Percentiles rank a stretch among this genome's conserved stretches.
Conservation (phyloP, 2,888 invertebrate species). For the Invenusta paracnida region DNA sequence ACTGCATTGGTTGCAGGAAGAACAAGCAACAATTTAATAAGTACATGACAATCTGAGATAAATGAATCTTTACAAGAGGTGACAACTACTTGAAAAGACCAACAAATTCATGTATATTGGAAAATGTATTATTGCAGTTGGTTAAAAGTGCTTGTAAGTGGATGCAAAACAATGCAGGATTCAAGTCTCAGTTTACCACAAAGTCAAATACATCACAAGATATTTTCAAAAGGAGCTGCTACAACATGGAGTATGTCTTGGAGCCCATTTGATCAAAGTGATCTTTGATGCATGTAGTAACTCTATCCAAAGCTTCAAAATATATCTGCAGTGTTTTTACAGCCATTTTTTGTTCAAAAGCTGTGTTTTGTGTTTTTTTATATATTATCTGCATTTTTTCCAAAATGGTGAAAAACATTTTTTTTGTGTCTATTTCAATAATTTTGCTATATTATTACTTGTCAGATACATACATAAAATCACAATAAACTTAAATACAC, state of each 20-base stretch:
- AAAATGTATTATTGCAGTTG: conserved; percentile 18
- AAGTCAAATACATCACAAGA: conserved; percentile 22
- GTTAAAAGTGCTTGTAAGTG: conserved; percentile 10
- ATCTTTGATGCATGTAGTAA: conserved; percentile 21
- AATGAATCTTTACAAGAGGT: conserved; percentile 17
- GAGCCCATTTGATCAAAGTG: conserved; percentile 1
- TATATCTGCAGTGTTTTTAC: no score
- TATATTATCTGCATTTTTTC: no score
- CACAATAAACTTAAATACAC: no score
- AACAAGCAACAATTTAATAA: conserved; percentile 29
- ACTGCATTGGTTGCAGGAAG: conserved; percentile 25
- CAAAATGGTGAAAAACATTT: no score
- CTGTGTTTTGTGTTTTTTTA: no score
- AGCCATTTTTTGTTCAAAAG: no score
- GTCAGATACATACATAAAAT: no score
- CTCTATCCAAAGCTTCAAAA: conserved; percentile 30
- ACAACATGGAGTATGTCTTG: conserved; percentile 10
- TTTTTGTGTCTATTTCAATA: no score
- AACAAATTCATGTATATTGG: conserved; percentile 29
- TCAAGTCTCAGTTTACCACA: conserved; percentile 22
- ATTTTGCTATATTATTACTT: no score
- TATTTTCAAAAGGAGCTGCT: conserved; percentile 21
- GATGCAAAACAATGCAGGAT: background rate
- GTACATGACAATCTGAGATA: conserved; percentile 20
- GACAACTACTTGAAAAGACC: conserved; percentile 13